phyloP scores from a whole-genome alignment of 1,140 invertebrate species.

The Doryteuthis pealeii region DNA sequence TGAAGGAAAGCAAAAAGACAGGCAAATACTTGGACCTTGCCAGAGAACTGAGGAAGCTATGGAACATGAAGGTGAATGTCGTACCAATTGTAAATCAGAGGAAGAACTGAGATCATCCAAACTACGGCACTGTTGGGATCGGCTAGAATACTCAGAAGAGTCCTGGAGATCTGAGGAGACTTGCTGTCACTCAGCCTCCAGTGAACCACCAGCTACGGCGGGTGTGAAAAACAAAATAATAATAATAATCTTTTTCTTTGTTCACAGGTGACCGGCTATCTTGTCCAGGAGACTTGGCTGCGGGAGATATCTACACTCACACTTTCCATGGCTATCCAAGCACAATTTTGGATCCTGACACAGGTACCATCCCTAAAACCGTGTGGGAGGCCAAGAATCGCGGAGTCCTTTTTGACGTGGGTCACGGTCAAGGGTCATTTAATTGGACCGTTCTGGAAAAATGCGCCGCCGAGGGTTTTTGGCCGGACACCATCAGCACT shows the following conservation, averaged over 20 bases:
- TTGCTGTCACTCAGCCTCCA: too few relatives aligned
- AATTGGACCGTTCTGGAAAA: slow-evolving; percentile 46
- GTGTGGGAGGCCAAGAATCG: slow-evolving; percentile 41
- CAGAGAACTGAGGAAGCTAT: too few relatives aligned
- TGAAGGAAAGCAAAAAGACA: too few relatives aligned
- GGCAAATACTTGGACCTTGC: too few relatives aligned
- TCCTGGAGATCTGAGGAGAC: too few relatives aligned
- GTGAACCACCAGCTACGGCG: too few relatives aligned
- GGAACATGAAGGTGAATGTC: too few relatives aligned
- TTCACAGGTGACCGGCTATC: slow-evolving; percentile 27
- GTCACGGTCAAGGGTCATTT: slow-evolving; percentile 52
- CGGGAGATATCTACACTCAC: slow-evolving; percentile 54
- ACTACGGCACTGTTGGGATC: too few relatives aligned
- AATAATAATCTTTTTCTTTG: neutral
- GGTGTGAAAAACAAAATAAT: too few relatives aligned
- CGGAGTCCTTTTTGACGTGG: slow-evolving; percentile 51
- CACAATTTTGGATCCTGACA: slow-evolving; percentile 35
- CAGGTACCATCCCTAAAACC: slow-evolving; percentile 26
- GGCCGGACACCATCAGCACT: slow-evolving; percentile 50
- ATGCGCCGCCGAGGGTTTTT: slow-evolving; percentile 36
- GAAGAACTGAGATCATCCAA: too few relatives aligned
- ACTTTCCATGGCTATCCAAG: slow-evolving; percentile 35
- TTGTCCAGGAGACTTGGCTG: slow-evolving; percentile 41
- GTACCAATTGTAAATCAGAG: too few relatives aligned
- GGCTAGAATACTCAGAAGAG: too few relatives aligned